phyloP scores from a whole-genome alignment of 2,888 invertebrate species.

The Nemoura dubitans region DNA sequence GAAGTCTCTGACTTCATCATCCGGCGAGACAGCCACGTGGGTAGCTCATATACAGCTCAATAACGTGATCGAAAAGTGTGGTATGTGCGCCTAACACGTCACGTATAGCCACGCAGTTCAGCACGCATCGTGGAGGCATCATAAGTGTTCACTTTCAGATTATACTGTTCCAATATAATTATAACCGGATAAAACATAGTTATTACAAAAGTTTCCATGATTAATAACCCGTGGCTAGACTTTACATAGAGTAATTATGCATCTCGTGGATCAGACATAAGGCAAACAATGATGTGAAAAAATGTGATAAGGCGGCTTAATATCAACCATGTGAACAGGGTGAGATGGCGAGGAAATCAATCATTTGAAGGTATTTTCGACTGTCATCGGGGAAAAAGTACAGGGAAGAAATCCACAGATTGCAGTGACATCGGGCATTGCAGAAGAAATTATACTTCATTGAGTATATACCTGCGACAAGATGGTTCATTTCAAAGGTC shows the following conservation, averaged over 20 bases:
- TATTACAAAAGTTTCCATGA: background rate
- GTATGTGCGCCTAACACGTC: background rate
- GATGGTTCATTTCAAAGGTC: too few species aligned
- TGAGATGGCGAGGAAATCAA: background rate
- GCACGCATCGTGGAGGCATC: background rate
- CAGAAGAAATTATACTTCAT: too few species aligned
- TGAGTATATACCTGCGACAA: too few species aligned
- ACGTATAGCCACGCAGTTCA: background rate
- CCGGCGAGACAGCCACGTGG: background rate
- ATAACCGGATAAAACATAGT: background rate
- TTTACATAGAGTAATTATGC: background rate
- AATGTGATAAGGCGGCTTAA: background rate
- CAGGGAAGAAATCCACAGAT: too few species aligned
- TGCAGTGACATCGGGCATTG: too few species aligned
- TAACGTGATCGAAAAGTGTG: background rate
- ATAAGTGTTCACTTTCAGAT: background rate
- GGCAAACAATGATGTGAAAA: background rate
- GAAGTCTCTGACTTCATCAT: background rate
- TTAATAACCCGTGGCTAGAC: background rate
- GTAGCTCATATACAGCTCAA: background rate
- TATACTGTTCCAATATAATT: background rate
- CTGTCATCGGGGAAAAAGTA: too few species aligned
- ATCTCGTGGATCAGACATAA: background rate
- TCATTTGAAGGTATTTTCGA: background rate
- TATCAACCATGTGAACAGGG: background rate